phyloP scores from a whole-genome alignment of 2,888 invertebrate species.

The Muschampia plurimacula region DNA sequence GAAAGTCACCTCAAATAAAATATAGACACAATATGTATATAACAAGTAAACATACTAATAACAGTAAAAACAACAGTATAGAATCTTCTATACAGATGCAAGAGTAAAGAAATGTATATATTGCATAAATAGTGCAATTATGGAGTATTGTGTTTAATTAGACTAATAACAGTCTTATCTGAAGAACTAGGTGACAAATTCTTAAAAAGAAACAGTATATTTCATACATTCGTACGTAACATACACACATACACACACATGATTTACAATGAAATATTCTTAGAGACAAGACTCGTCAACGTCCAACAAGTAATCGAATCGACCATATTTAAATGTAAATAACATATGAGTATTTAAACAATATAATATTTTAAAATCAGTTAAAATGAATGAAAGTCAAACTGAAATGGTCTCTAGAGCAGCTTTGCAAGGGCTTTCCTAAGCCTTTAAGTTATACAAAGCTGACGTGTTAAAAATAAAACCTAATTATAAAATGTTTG shows the following conservation, averaged over 20 bases:
- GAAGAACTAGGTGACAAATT: slow-evolving; percentile 8
- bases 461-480: slow-evolving; percentile 10
- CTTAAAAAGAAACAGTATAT: not conserved
- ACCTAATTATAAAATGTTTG: not conserved
- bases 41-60: slow-evolving; percentile 9
- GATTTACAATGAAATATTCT: not conserved
- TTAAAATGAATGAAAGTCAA: not conserved
- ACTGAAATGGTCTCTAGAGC: slow-evolving; percentile 26
- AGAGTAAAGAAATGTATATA: slow-evolving; percentile 12
- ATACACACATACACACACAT: not conserved
- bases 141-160: slow-evolving; percentile 15
- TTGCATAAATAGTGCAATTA: slow-evolving; percentile 5
- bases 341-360: slow-evolving; percentile 25
- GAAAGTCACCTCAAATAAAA: not conserved
- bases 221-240: not conserved
- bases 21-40: not conserved
- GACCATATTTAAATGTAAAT: not conserved
- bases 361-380: not conserved
- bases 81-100: not conserved
- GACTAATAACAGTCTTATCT: slow-evolving; percentile 16
- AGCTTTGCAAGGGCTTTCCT: not conserved
- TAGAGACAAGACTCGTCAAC: not conserved
- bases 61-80: slow-evolving; percentile 7
- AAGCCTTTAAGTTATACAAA: slow-evolving; percentile 7
- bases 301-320: slow-evolving; percentile 2